These are phyloP conservation scores for Xenops minutus DNA, from an alignment of 2,797 vertebrate species.

Conservation along the genomic window DNA sequence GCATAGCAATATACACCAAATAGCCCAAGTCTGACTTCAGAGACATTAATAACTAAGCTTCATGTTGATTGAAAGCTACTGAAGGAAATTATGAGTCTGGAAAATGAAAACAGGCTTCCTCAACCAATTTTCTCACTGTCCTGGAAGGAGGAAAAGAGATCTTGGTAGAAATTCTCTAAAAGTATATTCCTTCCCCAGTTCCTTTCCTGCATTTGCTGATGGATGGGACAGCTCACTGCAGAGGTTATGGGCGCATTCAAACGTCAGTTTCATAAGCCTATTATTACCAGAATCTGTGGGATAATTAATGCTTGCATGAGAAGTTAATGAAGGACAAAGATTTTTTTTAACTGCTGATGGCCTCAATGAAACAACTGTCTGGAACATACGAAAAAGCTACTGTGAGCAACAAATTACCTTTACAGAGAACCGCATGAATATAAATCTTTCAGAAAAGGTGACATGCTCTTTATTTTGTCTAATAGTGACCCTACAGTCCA, in stretches of 20 bases:
- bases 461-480: background rate
- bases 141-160: background rate
- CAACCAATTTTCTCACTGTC: background rate
- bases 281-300: constrained; percentile 23
- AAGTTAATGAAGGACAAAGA: constrained; percentile 51
- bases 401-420: constrained; percentile 16
- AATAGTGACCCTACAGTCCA: background rate
- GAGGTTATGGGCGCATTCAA: background rate
- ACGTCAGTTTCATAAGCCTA: background rate
- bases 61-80: background rate
- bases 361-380: constrained; percentile 41
- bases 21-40: background rate
- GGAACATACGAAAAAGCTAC: constrained; percentile 35
- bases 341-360: constrained; percentile 38
- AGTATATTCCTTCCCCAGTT: background rate
- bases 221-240: background rate
- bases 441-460: background rate
- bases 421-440: background rate
- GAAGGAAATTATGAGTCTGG: background rate
- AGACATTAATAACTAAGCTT: background rate
- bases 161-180: background rate
- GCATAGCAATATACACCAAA: background rate
- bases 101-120: background rate
- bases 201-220: background rate
- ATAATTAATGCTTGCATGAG: constrained; percentile 32